Evolutionary conservation across 1,140 invertebrate species (phyloP).

Genomic region (Goniozus legneri): DNA sequence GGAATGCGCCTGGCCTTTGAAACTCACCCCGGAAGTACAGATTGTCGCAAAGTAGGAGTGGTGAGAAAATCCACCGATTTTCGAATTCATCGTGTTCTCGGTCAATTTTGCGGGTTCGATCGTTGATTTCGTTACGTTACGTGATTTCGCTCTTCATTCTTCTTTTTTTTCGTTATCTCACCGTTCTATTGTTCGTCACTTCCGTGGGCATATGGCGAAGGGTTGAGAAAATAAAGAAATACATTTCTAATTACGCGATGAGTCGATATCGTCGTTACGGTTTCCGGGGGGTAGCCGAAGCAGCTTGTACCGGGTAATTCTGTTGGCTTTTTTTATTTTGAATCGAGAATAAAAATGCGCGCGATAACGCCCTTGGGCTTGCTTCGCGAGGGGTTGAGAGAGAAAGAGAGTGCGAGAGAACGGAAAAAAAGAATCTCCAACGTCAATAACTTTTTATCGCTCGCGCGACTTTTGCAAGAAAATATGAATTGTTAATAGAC

Average conservation of each 20-base stretch:
- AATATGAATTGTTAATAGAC: conserved; percentile 55
- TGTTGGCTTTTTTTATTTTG: too few species aligned
- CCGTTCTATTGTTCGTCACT: neutral
- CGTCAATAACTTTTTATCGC: conserved; percentile 48
- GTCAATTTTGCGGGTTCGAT: conserved; percentile 12
- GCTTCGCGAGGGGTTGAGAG: neutral
- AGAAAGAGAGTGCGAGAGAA: neutral
- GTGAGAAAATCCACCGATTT: neutral
- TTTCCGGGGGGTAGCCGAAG: too few species aligned
- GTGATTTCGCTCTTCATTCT: neutral
- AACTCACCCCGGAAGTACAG: conserved; percentile 20
- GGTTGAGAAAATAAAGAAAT: too few species aligned
- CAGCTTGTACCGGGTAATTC: too few species aligned
- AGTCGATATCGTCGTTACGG: neutral
- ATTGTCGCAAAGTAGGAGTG: neutral
- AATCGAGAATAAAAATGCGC: too few species aligned
- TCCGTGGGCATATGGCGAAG: neutral
- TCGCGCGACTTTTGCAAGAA: conserved; percentile 41
- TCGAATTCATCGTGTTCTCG: conserved; percentile 3
- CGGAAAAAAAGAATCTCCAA: conserved; percentile 32
- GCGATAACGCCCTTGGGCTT: too few species aligned
- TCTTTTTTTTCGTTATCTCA: neutral
- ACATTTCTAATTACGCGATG: neutral
- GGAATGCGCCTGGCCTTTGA: conserved; percentile 24
- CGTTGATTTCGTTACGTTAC: conserved; percentile 7